phyloP scores from a whole-genome alignment of 2,888 invertebrate species.

The Peribatodes rhomboidaria region DNA sequence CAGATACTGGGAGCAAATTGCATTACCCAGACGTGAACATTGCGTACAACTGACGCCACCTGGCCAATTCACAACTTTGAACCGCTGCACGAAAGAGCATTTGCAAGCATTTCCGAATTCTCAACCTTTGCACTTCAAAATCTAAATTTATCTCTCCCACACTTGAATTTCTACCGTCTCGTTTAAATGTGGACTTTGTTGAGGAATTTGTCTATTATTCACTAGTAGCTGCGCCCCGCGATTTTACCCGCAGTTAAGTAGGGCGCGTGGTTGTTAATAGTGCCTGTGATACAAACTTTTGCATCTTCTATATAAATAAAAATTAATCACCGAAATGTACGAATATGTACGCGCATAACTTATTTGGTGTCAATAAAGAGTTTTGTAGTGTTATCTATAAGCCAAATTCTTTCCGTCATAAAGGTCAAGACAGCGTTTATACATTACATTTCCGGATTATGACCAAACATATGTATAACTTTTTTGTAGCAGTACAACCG shows the following conservation, averaged over 20 bases:
- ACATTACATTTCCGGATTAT: too few relatives aligned
- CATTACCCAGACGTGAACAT: constrained; percentile 32
- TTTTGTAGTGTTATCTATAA: too few relatives aligned
- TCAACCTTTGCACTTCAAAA: constrained; percentile 1
- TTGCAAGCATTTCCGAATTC: constrained; percentile 1
- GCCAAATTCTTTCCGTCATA: background rate
- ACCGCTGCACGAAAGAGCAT: constrained; percentile 1
- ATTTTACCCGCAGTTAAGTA: too few relatives aligned
- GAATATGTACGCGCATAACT: too few relatives aligned
- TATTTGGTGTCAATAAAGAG: too few relatives aligned
- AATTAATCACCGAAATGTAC: too few relatives aligned
- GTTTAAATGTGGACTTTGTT: background rate
- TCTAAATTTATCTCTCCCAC: background rate
- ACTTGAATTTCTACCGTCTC: background rate
- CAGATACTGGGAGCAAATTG: constrained; percentile 43
- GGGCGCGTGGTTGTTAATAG: too few relatives aligned
- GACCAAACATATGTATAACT: background rate
- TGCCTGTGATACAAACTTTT: too few relatives aligned
- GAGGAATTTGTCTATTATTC: background rate
- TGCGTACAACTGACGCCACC: constrained; percentile 43
- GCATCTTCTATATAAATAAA: too few relatives aligned
- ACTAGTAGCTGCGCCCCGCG: too few relatives aligned
- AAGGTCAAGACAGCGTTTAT: background rate
- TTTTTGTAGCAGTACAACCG: background rate
- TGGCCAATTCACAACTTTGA: constrained; percentile 13